Conservation (phyloP, 2,113 vertebrate species). For the Xerus inauris region DNA sequence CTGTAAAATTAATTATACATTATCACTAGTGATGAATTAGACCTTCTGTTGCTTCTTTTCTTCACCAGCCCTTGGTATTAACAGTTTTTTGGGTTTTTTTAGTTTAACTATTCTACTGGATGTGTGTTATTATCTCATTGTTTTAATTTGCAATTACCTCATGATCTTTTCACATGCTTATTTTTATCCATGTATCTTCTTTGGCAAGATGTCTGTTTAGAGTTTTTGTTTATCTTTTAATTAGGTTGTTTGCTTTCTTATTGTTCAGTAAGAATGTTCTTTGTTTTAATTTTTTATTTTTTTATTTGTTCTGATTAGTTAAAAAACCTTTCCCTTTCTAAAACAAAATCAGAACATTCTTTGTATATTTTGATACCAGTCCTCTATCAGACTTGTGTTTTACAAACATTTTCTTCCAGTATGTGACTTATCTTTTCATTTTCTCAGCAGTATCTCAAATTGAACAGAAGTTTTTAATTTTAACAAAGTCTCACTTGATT, state of each 20-base stretch:
- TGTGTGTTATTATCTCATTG: not conserved
- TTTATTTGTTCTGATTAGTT: no score
- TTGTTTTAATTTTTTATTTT: no score
- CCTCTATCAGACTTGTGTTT: not conserved
- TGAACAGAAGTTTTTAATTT: not conserved
- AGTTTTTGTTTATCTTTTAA: not conserved
- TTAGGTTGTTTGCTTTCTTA: not conserved
- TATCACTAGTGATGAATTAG: not conserved
- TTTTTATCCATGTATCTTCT: not conserved
- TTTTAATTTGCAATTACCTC: not conserved
- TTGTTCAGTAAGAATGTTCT: not conserved
- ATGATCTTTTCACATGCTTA: not conserved
- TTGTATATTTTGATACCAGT: not conserved
- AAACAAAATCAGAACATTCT: not conserved
- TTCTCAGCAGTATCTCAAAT: not conserved
- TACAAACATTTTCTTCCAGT: not conserved
- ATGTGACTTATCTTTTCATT: not conserved
- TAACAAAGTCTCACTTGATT: not conserved
- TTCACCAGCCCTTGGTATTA: not conserved
- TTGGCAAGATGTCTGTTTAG: not conserved
- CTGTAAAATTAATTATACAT: not conserved
- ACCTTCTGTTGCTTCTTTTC: not conserved
- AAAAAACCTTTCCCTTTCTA: no score
- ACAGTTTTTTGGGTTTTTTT: not conserved
- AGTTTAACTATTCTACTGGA: not conserved